Evolutionary conservation across 2,113 vertebrate species (phyloP), one percentile per base, ranked within the genome.

Genomic region (Callaeas wilsoni): DNA sequence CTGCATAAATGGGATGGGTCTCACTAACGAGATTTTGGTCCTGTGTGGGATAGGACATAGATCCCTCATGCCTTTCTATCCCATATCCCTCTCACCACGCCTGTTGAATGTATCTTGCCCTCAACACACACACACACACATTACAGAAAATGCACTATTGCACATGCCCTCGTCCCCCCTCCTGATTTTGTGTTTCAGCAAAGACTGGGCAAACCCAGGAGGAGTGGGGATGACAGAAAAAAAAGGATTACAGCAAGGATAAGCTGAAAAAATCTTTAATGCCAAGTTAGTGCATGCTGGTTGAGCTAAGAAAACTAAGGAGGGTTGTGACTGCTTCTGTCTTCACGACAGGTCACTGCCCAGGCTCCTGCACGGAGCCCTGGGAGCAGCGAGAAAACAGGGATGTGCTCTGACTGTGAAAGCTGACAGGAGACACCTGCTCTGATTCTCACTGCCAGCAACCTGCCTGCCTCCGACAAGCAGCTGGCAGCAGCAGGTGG

Each of bases 101-200:
- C 30, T 39, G 23, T 13, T 46, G 55, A 21, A 74, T 14, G 25
- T 32, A 69, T 19, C 46, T 57, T 67, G 44, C 68, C 32, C 16
- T 25, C 26, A 50, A 30, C 7, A 30, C 1, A 33, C 1, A 16
- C n/a, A 37, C 14, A 20, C 1, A 4, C 39, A 21, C n/a, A 2
- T 14, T 21, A 52, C 47, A 87, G 56, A 70, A 70, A 44, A 49
- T 10, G 1, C 10, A 10, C 8, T 29, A 10, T 6, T 67, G 33
- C 42, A 68, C 0, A 0, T 44, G 10, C 6, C 29, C 12, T 57
- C 13, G 1, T 11, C 44, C n/a, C n/a, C n/a, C n/a, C n/a, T n/a
- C n/a, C 59, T 59, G 30, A 20, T 20, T 20, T 17, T 1, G 7
- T 44, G 26, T 46, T 64, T 76, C 35, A 69, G 53, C 65, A 63